Conservation (phyloP, 1,140 invertebrate genomes). For the Gonatopus flavifemur region DNA sequence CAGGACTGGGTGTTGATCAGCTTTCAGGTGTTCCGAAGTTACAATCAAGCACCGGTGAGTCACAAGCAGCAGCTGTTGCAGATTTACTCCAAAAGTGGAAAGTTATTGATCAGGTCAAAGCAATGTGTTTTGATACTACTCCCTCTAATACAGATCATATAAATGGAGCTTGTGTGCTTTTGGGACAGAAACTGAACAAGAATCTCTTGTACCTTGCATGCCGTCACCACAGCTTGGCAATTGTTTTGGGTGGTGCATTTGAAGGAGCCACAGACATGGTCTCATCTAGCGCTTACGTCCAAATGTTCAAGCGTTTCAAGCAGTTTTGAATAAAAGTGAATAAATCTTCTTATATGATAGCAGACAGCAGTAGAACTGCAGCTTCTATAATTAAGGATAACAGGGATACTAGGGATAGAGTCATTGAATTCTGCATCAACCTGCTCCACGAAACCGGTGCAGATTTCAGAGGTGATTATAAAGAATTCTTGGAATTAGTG, state of each 20-base stretch:
- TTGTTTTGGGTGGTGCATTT: constrained; percentile 9
- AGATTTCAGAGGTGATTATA: too few species aligned
- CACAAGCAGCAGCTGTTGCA: constrained; percentile 8
- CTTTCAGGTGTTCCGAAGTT: constrained; percentile 10
- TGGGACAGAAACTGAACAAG: constrained; percentile 5
- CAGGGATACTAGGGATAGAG: too few species aligned
- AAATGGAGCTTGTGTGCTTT: constrained; percentile 12
- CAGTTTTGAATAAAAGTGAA: not conserved
- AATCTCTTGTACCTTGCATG: constrained; percentile 9
- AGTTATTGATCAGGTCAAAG: constrained; percentile 14
- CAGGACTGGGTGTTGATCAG: constrained; percentile 12
- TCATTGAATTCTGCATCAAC: too few species aligned
- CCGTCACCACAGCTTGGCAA: constrained; percentile 11
- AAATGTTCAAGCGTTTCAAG: constrained; percentile 2
- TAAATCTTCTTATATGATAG: too few species aligned
- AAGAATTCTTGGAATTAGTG: too few species aligned
- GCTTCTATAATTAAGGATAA: too few species aligned
- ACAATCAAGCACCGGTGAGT: not conserved
- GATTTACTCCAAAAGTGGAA: constrained; percentile 16
- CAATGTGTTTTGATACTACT: constrained; percentile 17
- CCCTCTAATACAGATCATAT: constrained; percentile 2
- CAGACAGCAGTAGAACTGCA: too few species aligned
- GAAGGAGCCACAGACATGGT: constrained; percentile 7
- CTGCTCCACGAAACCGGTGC: too few species aligned
- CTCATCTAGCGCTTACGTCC: not conserved